Evolutionary conservation across 2,797 vertebrate genomes (phyloP), one percentile per base, ranked within the genome.

Genomic region (Peromyscus nudipes): DNA sequence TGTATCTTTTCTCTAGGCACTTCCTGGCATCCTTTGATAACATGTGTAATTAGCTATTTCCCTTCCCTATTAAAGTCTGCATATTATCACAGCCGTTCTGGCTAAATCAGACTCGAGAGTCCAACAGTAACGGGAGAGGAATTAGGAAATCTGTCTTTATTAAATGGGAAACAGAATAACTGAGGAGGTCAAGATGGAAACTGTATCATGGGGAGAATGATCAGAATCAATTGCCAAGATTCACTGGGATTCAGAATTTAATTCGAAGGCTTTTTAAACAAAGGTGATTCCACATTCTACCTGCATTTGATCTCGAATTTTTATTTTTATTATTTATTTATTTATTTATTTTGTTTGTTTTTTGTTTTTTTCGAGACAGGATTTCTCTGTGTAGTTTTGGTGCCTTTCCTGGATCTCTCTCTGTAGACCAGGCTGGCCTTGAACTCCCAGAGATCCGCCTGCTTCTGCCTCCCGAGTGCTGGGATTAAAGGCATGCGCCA

Each of bases 111-210:
- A 85, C 96, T 67, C 19, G 0, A 94, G 95, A 96, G 95, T 49
- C 80, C 79, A 92, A 86, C 60, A 67, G 86, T 94, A 96, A 95
- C 80, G 75, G 91, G 91, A 94, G 21, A 73, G 90, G 83, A 91
- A 96, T 37, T 92, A 79, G 86, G 62, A 97, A 95, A 94, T 97
- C 69, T 85, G 69, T 94, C 82, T 97, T 96, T 81, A 90, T 96
- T 96, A 96, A 88, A 57, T 73, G 43, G 17, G 40, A 89, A 94
- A 90, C 65, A 92, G 77, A 87, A 92, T 62, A 91, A 92, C 46
- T 12, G 29, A 95, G 82, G 92, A 77, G 64, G 88, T 91, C 80
- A 92, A 80, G 84, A 89, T 73, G 60, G 81, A 85, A 95, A 88
- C 37, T 13, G 11, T 34, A 67, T 62, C 69, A 46, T 46, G 62